Evolutionary conservation across 2,113 vertebrate genomes (phyloP).

Genomic region (Cottus gobio): DNA sequence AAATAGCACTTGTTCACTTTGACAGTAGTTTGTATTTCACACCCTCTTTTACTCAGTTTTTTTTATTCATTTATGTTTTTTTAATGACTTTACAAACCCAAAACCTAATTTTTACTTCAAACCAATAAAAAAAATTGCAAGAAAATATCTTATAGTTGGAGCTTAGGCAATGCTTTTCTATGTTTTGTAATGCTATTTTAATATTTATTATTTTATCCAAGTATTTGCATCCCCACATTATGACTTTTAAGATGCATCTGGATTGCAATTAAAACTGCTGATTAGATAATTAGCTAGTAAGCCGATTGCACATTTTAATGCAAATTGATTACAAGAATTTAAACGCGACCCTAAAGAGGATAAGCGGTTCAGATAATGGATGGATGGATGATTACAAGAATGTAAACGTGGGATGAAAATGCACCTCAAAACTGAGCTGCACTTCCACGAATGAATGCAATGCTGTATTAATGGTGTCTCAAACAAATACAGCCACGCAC

Average conservation of each 20-base stretch:
- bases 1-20: not conserved
- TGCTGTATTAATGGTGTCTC: not conserved
- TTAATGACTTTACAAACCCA: conserved; percentile 19
- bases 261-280: conserved; percentile 8
- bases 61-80: conserved; percentile 20
- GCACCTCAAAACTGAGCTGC: not conserved
- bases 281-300: conserved; percentile 6
- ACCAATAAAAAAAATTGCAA: not conserved
- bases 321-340: not conserved
- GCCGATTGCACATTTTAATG: conserved; percentile 4
- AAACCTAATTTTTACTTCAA: not conserved
- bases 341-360: too few relatives aligned
- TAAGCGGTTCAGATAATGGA: too few relatives aligned
- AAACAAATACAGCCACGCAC: conserved; percentile 6
- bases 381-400: too few relatives aligned
- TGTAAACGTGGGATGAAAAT: conserved; percentile 5
- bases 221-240: not conserved
- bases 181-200: conserved; percentile 2
- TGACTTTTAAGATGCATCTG: not conserved
- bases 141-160: not conserved
- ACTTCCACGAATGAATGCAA: conserved; percentile 8
- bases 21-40: conserved; percentile 1
- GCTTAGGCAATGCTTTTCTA: not conserved
- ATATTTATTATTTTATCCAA: not conserved
- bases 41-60: not conserved